Evolutionary conservation across 2,797 vertebrate species (phyloP).

Genomic region (Mycteria americana): DNA sequence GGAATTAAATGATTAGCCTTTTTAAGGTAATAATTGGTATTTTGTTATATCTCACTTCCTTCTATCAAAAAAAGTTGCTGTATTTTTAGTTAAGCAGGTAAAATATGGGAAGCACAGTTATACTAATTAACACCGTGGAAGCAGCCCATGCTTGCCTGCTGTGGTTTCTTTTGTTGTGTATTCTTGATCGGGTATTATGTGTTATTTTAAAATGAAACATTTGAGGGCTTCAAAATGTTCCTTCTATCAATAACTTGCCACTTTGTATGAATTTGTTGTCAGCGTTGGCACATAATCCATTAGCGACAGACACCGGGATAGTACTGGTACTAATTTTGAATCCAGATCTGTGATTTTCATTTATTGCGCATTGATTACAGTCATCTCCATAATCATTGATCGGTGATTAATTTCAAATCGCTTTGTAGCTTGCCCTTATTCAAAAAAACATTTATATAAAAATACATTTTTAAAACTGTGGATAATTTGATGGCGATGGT

Average conservation of each 20-base stretch:
- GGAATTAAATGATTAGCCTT: neutral
- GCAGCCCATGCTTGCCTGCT: neutral
- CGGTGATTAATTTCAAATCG: accelerated
- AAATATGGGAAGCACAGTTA: neutral
- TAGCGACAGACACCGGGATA: neutral
- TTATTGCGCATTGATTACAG: neutral
- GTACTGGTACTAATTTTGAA: neutral
- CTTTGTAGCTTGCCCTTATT: neutral
- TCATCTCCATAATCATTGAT: neutral
- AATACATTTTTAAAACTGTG: neutral
- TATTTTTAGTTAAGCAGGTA: neutral
- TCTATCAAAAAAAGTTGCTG: neutral
- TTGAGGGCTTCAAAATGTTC: neutral
- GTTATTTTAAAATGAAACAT: neutral
- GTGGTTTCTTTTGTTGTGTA: neutral
- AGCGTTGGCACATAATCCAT: neutral
- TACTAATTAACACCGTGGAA: neutral
- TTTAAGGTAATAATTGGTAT: neutral
- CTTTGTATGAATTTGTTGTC: neutral
- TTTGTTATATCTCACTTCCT: neutral
- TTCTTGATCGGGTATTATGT: neutral
- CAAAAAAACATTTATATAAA: neutral
- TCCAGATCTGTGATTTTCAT: neutral
- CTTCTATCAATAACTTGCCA: neutral
- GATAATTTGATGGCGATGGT: neutral